phyloP scores from a whole-genome alignment of 2,113 vertebrate species.

The Empidonax traillii region DNA sequence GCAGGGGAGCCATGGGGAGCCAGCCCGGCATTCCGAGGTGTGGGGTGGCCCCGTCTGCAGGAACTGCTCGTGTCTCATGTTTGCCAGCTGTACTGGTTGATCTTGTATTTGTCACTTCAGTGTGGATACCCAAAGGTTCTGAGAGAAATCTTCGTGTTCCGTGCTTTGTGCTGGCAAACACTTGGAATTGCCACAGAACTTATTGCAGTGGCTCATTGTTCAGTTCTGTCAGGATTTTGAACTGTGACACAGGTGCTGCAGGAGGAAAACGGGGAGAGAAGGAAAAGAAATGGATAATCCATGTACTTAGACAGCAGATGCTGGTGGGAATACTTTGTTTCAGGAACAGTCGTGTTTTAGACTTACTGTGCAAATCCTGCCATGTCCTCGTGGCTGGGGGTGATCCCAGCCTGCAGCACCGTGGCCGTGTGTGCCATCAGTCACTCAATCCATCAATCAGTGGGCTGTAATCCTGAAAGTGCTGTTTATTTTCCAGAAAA shows the following conservation, averaged over 20 bases:
- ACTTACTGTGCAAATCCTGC: not conserved
- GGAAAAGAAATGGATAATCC: not conserved
- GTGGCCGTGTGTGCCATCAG: not conserved
- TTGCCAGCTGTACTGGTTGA: not conserved
- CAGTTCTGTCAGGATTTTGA: not conserved
- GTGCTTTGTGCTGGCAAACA: not conserved
- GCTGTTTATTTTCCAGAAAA: fast-evolving
- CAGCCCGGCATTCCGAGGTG: not conserved
- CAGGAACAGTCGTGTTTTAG: fast-evolving
- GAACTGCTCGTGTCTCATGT: fast-evolving
- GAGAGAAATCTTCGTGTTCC: fast-evolving
- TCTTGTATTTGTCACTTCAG: not conserved
- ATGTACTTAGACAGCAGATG: not conserved
- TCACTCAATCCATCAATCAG: not conserved
- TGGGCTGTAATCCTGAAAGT: not conserved
- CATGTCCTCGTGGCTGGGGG: not conserved
- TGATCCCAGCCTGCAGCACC: not conserved
- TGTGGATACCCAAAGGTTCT: not conserved
- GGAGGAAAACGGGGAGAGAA: not conserved
- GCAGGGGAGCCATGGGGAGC: not conserved
- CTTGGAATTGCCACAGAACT: not conserved
- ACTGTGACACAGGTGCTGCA: not conserved
- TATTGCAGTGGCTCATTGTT: not conserved
- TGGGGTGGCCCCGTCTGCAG: not conserved
- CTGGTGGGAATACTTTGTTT: fast-evolving